Base-by-base conservation (phyloP, 2,113 vertebrate genomes). In the Anolis sagrei region DNA sequence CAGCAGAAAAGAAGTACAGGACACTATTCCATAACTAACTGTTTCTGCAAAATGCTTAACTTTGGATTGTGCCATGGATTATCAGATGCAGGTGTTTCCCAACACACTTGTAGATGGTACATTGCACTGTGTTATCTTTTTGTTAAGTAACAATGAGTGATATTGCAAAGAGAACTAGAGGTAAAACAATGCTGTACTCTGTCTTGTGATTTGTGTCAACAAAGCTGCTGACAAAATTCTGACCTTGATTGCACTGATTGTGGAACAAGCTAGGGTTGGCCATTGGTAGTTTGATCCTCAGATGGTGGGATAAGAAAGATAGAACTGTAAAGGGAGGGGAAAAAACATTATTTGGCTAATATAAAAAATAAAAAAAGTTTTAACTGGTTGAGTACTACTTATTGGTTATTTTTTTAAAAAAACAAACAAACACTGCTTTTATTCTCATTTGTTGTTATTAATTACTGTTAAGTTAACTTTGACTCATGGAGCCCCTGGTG, bases 201-300 rank as follows among this genome's bases (percentile, higher is more conserved):
- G 27, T 29, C 34, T 79, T 79, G 5, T 79, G 51, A 32, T 62
- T 79, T 73, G 32, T 86, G 68, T 86, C 68, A 86, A 64, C 69
- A 86, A 73, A 79, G 61, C 21, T 73, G 76, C 29, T 86, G 36
- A 13, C 36, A 72, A 79, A 44, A 72, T 44, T 25, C 66, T 85
- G 75, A 58, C 16, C 9, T 77, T 69, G 49, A 79, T n/a, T 44
- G 13, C 19, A 64, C 25, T 62, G 14, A 49, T 48, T 49, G 34
- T 79, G 34, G 27, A n/a, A 72, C 32, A 11, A 25, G n/a, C 34
- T 69, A 34, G 49, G 48, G 64, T n/a, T 79, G n/a, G 62, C 18
- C 13, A 39, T 6, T 54, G 36, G 16, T 72, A 29, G 68, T 29
- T 68, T 39, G n/a, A 32, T 64, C 23, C 19, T 54, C 74, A 69